Evolutionary conservation across 1,140 invertebrate genomes (phyloP).

Genomic region (Brachionus koreanus): DNA sequence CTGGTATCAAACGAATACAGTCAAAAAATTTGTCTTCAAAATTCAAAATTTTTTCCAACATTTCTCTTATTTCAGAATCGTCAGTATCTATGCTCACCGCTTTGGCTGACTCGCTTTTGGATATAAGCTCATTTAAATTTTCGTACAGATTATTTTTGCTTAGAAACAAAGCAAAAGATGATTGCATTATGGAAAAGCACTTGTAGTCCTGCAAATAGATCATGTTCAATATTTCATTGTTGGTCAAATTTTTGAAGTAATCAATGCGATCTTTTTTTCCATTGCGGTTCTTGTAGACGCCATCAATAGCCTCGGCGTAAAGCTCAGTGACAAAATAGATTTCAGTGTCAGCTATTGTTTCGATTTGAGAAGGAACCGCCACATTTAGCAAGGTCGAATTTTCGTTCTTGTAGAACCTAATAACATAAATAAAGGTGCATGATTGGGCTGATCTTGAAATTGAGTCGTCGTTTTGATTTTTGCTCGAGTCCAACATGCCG

Average conservation of each 20-base stretch:
- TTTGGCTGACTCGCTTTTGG: neutral
- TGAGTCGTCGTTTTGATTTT: neutral
- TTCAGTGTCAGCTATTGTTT: neutral
- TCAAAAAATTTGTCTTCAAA: constrained; percentile 16
- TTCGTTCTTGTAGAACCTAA: neutral
- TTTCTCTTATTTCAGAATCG: neutral
- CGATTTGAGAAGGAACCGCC: neutral
- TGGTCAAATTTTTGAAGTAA: constrained; percentile 41
- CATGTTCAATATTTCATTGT: constrained; percentile 17
- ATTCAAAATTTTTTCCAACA: neutral
- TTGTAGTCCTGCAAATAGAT: constrained; percentile 41
- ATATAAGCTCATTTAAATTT: neutral
- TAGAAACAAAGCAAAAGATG: constrained; percentile 10
- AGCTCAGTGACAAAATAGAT: neutral
- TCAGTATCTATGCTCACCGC: neutral
- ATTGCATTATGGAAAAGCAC: constrained; percentile 17
- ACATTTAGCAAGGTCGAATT: neutral
- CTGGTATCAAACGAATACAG: constrained; percentile 22
- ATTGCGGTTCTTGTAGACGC: neutral
- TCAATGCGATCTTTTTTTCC: neutral
- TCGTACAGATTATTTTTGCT: neutral
- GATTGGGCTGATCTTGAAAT: neutral
- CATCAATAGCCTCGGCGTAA: constrained; percentile 2
- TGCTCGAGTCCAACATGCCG: neutral
- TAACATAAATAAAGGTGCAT: neutral